Percentiles rank a stretch among this genome's conserved stretches.
phyloP scores from a whole-genome alignment of 2,113 vertebrate genomes.

The Indicator indicator region DNA sequence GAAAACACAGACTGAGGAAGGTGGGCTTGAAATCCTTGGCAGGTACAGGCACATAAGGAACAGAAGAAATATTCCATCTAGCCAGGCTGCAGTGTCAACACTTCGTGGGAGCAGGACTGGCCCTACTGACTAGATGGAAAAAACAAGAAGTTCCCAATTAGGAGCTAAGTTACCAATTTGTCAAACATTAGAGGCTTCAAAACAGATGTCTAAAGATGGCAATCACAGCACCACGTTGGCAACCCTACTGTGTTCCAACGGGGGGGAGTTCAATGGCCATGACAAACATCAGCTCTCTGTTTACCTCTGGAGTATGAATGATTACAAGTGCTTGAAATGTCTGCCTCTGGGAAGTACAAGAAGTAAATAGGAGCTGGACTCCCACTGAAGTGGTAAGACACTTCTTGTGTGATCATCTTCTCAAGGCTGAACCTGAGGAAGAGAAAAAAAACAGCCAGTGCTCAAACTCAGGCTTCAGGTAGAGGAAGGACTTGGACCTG shows the following conservation, averaged over 20 bases:
- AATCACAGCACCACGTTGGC: neutral
- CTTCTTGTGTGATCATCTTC: neutral
- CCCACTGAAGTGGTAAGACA: neutral
- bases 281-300: neutral
- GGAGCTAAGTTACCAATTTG: neutral
- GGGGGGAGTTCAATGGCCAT: neutral
- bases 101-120: neutral
- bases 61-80: neutral
- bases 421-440: neutral
- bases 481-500: too few relatives aligned
- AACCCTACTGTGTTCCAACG: neutral
- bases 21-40: neutral
- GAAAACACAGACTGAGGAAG: neutral
- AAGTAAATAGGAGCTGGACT: neutral
- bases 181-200: neutral
- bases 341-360: neutral
- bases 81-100: neutral
- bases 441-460: neutral
- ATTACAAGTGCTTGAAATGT: neutral
- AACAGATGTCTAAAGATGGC: slow-evolving; percentile 50
- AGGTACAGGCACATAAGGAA: neutral
- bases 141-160: neutral
- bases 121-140: neutral
- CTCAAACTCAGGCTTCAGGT: neutral
- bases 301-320: neutral